Evolutionary conservation across 2,888 invertebrate genomes (phyloP).

Genomic region (Drosophila borborema): DNA sequence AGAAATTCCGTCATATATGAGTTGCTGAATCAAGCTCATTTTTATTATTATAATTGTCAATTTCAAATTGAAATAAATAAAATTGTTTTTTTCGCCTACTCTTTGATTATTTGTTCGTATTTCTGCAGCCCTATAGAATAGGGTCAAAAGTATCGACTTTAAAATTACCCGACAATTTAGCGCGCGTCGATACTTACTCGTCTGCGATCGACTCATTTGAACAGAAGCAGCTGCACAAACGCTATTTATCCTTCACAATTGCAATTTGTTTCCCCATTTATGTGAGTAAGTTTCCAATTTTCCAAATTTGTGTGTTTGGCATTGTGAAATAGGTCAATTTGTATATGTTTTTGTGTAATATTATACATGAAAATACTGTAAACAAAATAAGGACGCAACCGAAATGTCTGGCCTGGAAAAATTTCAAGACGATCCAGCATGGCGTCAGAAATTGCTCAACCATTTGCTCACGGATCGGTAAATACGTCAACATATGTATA

Average conservation of each 20-base stretch:
- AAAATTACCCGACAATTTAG: conserved; percentile 41
- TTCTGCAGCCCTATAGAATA: neutral
- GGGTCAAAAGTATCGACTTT: conserved; percentile 25
- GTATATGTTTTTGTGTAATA: neutral
- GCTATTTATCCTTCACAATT: conserved; percentile 5
- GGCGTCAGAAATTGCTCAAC: conserved; percentile 80
- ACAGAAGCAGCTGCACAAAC: conserved; percentile 24
- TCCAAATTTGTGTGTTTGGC: neutral
- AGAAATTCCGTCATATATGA: conserved; percentile 37
- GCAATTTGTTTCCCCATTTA: conserved; percentile 15
- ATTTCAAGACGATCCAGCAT: conserved; percentile 81
- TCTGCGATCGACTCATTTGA: conserved; percentile 33
- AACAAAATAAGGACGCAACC: conserved; percentile 16
- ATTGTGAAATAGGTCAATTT: neutral
- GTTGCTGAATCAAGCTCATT: neutral
- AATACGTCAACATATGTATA: conserved; percentile 51
- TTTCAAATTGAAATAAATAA: neutral
- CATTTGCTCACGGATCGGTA: conserved; percentile 82
- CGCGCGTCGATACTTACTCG: conserved; percentile 45
- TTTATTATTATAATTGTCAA: neutral
- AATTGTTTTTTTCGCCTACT: neutral
- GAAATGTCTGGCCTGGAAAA: conserved; percentile 82
- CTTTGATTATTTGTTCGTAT: neutral
- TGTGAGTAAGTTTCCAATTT: conserved; percentile 22
- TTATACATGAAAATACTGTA: neutral